phyloP scores from a whole-genome alignment of 37 sponge, comb jelly and placozoan genomes.

The Hormiphora californensis region DNA sequence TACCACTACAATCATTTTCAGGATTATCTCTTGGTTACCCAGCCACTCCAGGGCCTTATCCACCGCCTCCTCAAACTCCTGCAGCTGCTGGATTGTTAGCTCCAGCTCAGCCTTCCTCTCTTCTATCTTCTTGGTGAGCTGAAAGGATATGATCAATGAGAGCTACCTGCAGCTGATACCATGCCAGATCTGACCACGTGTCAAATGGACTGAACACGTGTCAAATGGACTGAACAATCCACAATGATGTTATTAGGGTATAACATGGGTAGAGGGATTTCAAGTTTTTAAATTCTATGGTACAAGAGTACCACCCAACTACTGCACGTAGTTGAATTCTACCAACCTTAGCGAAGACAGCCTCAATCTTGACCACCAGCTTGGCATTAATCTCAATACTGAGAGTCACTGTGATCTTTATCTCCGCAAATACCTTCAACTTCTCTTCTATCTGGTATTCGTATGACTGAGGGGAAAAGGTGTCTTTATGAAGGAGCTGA shows the following conservation, averaged over 20 bases:
- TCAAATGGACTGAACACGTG: neutral
- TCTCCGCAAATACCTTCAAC: neutral
- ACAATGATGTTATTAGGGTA: neutral
- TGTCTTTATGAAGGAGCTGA: too few species aligned
- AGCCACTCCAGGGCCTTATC: slow-evolving; percentile 47
- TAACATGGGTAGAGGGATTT: neutral
- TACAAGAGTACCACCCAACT: too few species aligned
- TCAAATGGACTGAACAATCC: neutral
- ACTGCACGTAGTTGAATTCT: too few species aligned
- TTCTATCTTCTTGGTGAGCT: slow-evolving; percentile 18
- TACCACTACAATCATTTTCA: neutral
- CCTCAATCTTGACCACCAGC: slow-evolving; percentile 26
- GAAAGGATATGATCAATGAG: too few species aligned
- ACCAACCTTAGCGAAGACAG: neutral
- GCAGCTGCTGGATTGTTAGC: slow-evolving; percentile 15
- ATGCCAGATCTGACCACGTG: neutral
- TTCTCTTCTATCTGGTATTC: slow-evolving; percentile 47
- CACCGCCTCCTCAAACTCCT: slow-evolving; percentile 37
- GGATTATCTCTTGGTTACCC: neutral
- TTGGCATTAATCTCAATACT: neutral
- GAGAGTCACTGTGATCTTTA: neutral
- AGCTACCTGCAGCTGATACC: neutral
- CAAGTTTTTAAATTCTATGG: neutral
- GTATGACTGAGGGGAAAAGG: slow-evolving; percentile 15
- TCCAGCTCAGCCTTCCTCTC: slow-evolving; percentile 25